Conservation (phyloP, 1,140 invertebrate species). For the Zaprionus capensis region DNA sequence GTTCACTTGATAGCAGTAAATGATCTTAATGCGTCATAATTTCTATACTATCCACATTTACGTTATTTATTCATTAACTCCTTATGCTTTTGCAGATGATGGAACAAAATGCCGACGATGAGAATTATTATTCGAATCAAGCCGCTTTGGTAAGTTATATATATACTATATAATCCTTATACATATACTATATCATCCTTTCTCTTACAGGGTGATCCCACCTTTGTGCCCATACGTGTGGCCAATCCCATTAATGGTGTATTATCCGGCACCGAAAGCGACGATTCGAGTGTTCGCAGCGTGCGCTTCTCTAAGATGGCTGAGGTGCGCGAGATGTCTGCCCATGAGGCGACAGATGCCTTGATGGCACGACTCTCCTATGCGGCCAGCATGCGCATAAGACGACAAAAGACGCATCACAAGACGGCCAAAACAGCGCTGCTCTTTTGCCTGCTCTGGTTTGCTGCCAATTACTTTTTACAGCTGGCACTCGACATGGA, state of each 20-base stretch:
- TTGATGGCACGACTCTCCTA: conserved; percentile 93
- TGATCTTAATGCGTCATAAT: background rate
- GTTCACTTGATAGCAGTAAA: background rate
- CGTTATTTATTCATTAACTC: background rate
- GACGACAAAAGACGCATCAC: conserved; percentile 79
- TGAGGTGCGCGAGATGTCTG: conserved; percentile 92
- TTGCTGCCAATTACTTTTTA: conserved; percentile 85
- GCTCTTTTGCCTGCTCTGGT: conserved; percentile 92
- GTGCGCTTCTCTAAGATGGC: conserved; percentile 94
- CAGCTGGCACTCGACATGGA: conserved; percentile 91
- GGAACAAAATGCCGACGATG: conserved; percentile 87
- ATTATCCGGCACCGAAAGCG: conserved; percentile 92
- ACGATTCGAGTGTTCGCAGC: conserved; percentile 90
- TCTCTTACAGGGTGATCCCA: conserved; percentile 89
- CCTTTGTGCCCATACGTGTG: conserved; percentile 93
- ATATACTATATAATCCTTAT: background rate
- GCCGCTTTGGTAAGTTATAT: conserved; percentile 55
- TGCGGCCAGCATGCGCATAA: conserved; percentile 90
- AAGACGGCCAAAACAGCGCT: conserved; percentile 91
- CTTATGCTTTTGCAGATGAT: conserved; percentile 85
- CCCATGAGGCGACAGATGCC: conserved; percentile 93
- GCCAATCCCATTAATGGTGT: conserved; percentile 76
- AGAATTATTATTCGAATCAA: conserved; percentile 86
- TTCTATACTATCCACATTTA: background rate
- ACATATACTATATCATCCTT: background rate